Conservation (phyloP, 2,113 vertebrate species). For the Trachemys scripta region DNA sequence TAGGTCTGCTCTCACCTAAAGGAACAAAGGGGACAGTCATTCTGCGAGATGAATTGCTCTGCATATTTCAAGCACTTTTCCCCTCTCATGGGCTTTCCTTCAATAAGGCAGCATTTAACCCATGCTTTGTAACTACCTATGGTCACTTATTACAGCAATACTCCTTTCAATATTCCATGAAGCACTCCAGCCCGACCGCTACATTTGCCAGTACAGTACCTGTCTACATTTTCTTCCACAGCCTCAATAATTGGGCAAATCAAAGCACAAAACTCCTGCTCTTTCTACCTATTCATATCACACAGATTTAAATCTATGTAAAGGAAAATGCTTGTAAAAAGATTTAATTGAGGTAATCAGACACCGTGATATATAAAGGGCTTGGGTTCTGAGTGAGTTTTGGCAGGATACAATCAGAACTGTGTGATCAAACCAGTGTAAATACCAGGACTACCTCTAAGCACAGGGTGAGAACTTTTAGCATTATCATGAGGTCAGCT, state of each 20-base stretch:
- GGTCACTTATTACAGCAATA: background rate
- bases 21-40: background rate
- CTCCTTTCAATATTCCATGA: fast-evolving
- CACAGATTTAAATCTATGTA: background rate
- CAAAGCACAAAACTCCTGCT: background rate
- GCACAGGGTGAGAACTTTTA: background rate
- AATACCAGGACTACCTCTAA: background rate
- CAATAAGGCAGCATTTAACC: background rate
- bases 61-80: background rate
- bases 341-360: background rate
- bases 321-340: background rate
- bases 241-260: background rate
- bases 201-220: background rate
- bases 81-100: background rate
- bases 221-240: background rate
- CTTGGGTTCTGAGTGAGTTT: background rate
- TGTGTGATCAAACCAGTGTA: background rate
- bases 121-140: background rate
- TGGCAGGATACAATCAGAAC: background rate
- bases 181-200: background rate
- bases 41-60: background rate
- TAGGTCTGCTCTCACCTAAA: background rate
- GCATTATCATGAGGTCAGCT: conserved; percentile 23
- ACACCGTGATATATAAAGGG: background rate
- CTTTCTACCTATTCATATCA: background rate